A percentile compares a stretch with the other conserved stretches of the same genome.
These are phyloP conservation scores for Cantharis nigra DNA, from an alignment of 2,888 invertebrate genomes.

Conservation along the genomic window DNA sequence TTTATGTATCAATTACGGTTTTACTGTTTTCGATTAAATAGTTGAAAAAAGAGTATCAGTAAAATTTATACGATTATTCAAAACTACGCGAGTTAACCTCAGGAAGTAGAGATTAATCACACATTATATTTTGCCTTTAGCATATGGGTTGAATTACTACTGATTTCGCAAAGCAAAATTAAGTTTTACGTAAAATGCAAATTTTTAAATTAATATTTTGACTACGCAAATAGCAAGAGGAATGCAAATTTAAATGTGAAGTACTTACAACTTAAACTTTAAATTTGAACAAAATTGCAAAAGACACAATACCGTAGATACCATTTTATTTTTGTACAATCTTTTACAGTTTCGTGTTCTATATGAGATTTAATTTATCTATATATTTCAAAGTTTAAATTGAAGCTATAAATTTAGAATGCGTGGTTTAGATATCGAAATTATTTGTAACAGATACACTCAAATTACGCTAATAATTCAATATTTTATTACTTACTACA, in stretches of 20 bases:
- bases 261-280: background rate
- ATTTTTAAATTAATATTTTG: background rate
- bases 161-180: background rate
- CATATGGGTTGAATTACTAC: background rate
- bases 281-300: background rate
- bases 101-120: background rate
- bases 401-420: background rate
- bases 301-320: background rate
- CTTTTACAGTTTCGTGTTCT: background rate
- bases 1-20: background rate
- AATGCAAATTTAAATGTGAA: background rate
- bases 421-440: background rate
- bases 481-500: background rate
- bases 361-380: background rate
- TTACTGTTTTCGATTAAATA: background rate
- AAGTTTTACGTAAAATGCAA: background rate
- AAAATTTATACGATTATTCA: too few species aligned
- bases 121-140: background rate
- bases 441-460: background rate
- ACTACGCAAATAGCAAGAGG: background rate
- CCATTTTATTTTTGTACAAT: background rate
- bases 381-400: background rate
- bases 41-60: too few species aligned
- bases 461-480: background rate
- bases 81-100: background rate